Evolutionary conservation across 2,888 invertebrate species (phyloP), one percentile per base, ranked within the genome.

Genomic region (Papilio elwesi): DNA sequence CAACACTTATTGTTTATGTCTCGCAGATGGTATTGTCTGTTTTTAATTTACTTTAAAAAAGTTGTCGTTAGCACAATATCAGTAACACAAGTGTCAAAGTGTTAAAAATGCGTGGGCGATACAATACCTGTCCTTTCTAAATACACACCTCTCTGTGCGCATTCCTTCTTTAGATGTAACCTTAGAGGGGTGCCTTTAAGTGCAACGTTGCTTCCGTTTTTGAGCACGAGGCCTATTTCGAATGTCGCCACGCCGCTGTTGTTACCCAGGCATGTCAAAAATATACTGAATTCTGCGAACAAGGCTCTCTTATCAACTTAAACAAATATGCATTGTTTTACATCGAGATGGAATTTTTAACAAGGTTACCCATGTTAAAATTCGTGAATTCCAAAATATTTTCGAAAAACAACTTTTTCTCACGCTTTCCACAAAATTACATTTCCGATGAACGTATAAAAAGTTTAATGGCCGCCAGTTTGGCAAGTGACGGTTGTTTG

Each of bases 131-230:
- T 92, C 93, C 91, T 92, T 93, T 92, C 92, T 91, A 95, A 94
- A 95, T 95, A 96, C 96, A 96, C 96, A 97, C 97, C 97, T 96
- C 97, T 96, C 95, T 97, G 97, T 90, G 97, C 96, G 95, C 98
- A 98, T 95, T 98, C 98, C 96, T 98, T 98, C 93, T 97, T 96
- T 87, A 98, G 95, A 91, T 96, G 96, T 86, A 98, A 95, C 83
- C 97, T 95, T 82, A 98, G 94, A 75, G 98, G 98, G 84, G 98
- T 98, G 84, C 98, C 98, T 85, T 97, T 96, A 81, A 98, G 92
- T 77, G 97, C 96, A 86, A 95, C 95, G 76, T 97, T 96, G 88
- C 96, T 96, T 80, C 97, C 95, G 84, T 96, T 97, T 90, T 97
- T 96, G 83, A 98, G 97, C 82, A 97, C 95, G 80, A 98, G 94